Percentiles rank a stretch among this genome's conserved stretches.
These are phyloP conservation scores for Eumeta japonica DNA, from an alignment of 1,140 invertebrate species.

Conservation along the genomic window DNA sequence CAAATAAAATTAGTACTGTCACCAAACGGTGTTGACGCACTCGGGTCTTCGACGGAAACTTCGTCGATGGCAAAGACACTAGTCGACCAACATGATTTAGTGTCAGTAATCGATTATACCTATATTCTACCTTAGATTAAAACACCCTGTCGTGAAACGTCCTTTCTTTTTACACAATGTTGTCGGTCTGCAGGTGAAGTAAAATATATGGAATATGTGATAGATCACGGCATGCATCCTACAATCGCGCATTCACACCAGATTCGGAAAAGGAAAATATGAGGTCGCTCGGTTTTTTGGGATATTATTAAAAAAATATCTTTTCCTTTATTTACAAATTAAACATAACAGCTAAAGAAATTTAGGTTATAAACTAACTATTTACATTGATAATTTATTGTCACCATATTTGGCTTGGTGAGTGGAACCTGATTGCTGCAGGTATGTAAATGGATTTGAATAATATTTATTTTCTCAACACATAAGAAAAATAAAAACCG, in stretches of 20 bases:
- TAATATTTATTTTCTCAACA: not conserved
- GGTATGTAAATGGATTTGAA: not conserved
- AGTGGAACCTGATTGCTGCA: conserved; percentile 18
- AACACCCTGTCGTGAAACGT: conserved; percentile 40
- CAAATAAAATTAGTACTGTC: not conserved
- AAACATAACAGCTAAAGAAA: conserved; percentile 15
- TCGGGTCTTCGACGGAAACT: no score
- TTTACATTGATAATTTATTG: conserved; percentile 55
- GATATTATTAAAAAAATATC: not conserved
- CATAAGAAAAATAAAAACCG: not conserved
- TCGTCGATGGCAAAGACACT: no score
- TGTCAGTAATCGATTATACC: not conserved
- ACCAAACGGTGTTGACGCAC: not conserved
- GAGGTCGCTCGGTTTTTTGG: no score
- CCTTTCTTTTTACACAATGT: not conserved
- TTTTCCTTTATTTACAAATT: not conserved
- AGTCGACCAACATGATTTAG: not conserved
- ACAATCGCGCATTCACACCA: not conserved
- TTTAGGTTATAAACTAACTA: conserved; percentile 46
- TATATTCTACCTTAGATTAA: conserved; percentile 46
- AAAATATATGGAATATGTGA: not conserved
- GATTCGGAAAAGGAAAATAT: not conserved
- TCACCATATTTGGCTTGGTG: conserved; percentile 48
- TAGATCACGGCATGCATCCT: not conserved
- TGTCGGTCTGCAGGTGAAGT: not conserved